phyloP scores from a whole-genome alignment of 2,888 invertebrate species.

The Gastracanthus pulcherrimus region DNA sequence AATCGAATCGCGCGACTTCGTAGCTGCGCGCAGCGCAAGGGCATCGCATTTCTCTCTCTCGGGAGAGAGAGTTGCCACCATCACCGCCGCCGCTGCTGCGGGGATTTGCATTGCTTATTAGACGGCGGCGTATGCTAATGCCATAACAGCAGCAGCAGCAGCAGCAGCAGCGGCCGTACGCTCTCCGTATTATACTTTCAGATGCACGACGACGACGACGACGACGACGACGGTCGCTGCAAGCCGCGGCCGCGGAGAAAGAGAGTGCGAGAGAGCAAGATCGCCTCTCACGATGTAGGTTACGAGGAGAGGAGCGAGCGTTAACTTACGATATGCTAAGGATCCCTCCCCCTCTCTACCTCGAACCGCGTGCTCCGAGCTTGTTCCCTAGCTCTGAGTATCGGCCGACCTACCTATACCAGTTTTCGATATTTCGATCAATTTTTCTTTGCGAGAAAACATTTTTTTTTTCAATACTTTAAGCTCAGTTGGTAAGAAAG shows the following conservation, averaged over 20 bases:
- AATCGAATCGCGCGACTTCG: background rate
- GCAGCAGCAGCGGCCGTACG: background rate
- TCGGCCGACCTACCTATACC: too few relatives aligned
- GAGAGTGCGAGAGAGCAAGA: conserved; percentile 55
- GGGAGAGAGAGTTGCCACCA: background rate
- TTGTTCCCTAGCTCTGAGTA: background rate
- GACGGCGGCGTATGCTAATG: conserved; percentile 68
- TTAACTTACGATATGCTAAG: conserved; percentile 49
- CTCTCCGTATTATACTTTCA: conserved; percentile 68
- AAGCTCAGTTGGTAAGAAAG: too few relatives aligned
- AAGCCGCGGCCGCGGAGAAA: conserved; percentile 29
- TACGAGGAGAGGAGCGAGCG: conserved; percentile 59
- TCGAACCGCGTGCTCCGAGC: background rate
- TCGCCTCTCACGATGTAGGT: conserved; percentile 61
- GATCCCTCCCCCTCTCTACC: background rate
- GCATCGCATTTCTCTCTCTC: conserved; percentile 50
- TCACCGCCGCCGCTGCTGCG: too few relatives aligned
- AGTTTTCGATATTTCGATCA: too few relatives aligned
- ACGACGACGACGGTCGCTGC: conserved; percentile 59
- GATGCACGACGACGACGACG: too few relatives aligned
- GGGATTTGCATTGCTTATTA: conserved; percentile 72
- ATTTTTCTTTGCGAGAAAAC: background rate
- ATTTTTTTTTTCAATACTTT: background rate
- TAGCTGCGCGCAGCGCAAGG: conserved; percentile 57
- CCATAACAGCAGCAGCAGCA: conserved; percentile 59